A percentile compares a stretch with the other conserved stretches of the same genome.
Conservation (phyloP, 1,140 invertebrate species). For the Drosophila tropicalis region DNA sequence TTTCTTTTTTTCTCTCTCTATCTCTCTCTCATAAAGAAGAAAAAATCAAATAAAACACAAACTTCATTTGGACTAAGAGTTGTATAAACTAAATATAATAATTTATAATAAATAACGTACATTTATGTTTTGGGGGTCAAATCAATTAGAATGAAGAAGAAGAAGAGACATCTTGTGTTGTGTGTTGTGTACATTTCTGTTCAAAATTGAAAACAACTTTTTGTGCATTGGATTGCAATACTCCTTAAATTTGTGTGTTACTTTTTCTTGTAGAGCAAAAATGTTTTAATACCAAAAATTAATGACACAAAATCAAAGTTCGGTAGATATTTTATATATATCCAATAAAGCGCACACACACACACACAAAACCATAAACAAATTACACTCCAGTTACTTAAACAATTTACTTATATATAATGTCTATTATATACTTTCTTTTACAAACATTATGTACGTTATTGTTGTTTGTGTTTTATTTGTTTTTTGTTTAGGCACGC, state of each 20-base stretch:
- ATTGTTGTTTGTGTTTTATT: slow-evolving; percentile 56
- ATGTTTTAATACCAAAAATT: slow-evolving; percentile 37
- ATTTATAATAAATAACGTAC: slow-evolving; percentile 30
- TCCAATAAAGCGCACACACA: slow-evolving; percentile 31
- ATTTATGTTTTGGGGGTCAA: slow-evolving; percentile 17
- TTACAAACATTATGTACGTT: slow-evolving; percentile 34
- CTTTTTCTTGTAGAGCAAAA: slow-evolving; percentile 33
- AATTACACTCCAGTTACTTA: slow-evolving; percentile 23
- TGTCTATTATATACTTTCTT: background rate
- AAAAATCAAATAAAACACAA: slow-evolving; percentile 30
- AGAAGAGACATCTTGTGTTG: background rate
- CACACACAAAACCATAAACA: background rate
- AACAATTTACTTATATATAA: slow-evolving; percentile 3
- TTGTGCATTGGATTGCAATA: slow-evolving; percentile 78
- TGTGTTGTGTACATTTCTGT: slow-evolving; percentile 71
- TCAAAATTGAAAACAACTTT: slow-evolving; percentile 83
- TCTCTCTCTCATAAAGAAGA: slow-evolving; percentile 21
- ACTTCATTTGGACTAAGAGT: slow-evolving; percentile 15
- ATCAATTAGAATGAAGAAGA: slow-evolving; percentile 36
- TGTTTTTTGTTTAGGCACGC: slow-evolving; percentile 68
- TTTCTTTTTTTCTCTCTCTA: slow-evolving; percentile 80
- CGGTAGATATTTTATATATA: slow-evolving; percentile 77
- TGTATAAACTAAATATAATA: slow-evolving; percentile 10
- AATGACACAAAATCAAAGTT: slow-evolving; percentile 35
- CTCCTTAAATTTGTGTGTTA: slow-evolving; percentile 31